phyloP scores from a whole-genome alignment of 37 sponge, comb jelly and placozoan genomes.

The Crambe crambe region DNA sequence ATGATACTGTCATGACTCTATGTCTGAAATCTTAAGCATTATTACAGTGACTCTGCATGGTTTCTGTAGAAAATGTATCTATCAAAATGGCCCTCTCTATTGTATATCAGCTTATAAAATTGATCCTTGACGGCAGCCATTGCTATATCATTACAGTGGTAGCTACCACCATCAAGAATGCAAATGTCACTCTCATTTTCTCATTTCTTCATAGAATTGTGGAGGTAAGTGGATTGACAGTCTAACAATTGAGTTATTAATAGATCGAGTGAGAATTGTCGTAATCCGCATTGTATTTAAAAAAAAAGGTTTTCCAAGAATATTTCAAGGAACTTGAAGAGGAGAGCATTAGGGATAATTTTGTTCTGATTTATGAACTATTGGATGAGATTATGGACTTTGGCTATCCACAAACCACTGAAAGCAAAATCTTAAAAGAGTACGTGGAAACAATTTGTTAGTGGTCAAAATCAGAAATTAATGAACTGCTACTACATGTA shows the following conservation, averaged over 20 bases:
- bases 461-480: no score
- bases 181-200: constrained; percentile 96
- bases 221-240: constrained; percentile 69
- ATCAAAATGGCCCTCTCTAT: not conserved
- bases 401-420: constrained; percentile 99
- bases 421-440: constrained; percentile 95
- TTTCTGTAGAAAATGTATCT: not conserved
- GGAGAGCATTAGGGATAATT: constrained; percentile 96
- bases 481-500: no score
- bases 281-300: no score
- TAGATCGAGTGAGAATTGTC: no score
- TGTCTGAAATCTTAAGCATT: not conserved
- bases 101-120: no score
- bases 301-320: constrained; percentile 90
- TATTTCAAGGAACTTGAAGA: constrained; percentile 97
- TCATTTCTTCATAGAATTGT: constrained; percentile 87
- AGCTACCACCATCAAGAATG: constrained; percentile 93
- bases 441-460: no score
- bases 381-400: constrained; percentile 98
- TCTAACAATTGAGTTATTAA: no score
- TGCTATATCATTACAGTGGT: constrained; percentile 64
- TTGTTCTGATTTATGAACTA: constrained; percentile 95
- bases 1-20: no score
- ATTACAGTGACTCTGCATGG: not conserved
- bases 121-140: constrained; percentile 36